Conservation (phyloP, 2,888 invertebrate genomes). For the Lampropteryx suffumata region DNA sequence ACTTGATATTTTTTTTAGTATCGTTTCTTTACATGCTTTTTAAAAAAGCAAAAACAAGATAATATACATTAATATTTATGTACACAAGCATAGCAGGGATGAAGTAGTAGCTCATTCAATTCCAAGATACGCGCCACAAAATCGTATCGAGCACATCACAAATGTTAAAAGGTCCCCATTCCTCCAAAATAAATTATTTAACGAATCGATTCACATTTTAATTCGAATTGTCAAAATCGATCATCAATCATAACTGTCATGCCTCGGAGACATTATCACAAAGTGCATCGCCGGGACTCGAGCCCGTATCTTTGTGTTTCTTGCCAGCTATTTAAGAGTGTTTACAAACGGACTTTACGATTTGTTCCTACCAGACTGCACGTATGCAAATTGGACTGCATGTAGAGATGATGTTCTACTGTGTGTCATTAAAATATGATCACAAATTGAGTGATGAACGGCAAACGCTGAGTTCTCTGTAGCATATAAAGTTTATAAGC, state of each 20-base stretch:
- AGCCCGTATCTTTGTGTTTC: slow-evolving; percentile 45
- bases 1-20: no score
- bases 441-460: no score
- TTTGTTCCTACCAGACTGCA: background rate
- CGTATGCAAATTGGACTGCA: no score
- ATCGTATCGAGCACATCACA: slow-evolving; percentile 51
- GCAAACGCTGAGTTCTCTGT: no score
- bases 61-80: background rate
- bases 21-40: no score
- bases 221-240: slow-evolving; percentile 66
- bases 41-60: no score
- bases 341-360: slow-evolving; percentile 5
- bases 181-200: slow-evolving; percentile 68
- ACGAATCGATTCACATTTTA: slow-evolving; percentile 69
- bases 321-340: slow-evolving; percentile 36
- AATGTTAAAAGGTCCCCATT: slow-evolving; percentile 51
- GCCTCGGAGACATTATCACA: slow-evolving; percentile 62
- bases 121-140: slow-evolving; percentile 42
- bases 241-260: slow-evolving; percentile 73
- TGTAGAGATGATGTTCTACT: no score
- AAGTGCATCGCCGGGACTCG: slow-evolving; percentile 54
- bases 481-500: no score
- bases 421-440: background rate
- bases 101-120: slow-evolving; percentile 9
- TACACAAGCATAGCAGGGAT: background rate